Evolutionary conservation across 2,797 vertebrate genomes (phyloP), one percentile per base, ranked within the genome.

Genomic region (Eleutherodactylus coqui): DNA sequence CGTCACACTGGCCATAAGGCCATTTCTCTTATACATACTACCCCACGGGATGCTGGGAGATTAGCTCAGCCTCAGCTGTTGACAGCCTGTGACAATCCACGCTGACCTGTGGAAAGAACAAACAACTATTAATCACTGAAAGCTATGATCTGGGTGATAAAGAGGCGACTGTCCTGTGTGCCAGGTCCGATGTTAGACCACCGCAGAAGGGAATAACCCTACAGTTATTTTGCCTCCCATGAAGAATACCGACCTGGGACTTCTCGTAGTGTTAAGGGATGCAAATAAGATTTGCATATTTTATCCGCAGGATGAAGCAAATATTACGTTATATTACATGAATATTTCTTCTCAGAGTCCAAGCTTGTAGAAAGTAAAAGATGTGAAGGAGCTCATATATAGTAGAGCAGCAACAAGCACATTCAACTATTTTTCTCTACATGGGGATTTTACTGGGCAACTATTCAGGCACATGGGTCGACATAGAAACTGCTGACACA

Each of bases 11-110:
- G 97, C 96, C 92, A 96, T 97, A 89, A 98, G 92, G 90, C 97
- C 97, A 96, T 99, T 96, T 94, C 94, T 96, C 94, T 95, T 97
- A 94, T 98, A 98, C 97, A 99, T 99, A 93, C 96, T 98, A 94
- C 93, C 94, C 93, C 91, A 89, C 85, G 91, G 90, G 92, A 73
- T 0, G 92, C 91, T 87, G 88, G 91, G 92, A 88, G 90, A 92
- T 92, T 91, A 93, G 91, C 82, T 89, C 88, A 92, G 93, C 93
- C 96, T 96, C 90, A 94, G 93, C 91, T 88, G 92, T 91, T 90
- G 90, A 92, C 89, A 91, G 92, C 92, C 92, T 92, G 92, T 92
- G 94, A 94, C 90, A 90, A 90, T 91, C 92, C 91, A 84, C 92
- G 90, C 93, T 94, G 93, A 91, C 94, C 96, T 96, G 93, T 64